These are phyloP conservation scores for Pardosa pseudoannulata DNA, from an alignment of 2,888 invertebrate species.

Conservation along the genomic window DNA sequence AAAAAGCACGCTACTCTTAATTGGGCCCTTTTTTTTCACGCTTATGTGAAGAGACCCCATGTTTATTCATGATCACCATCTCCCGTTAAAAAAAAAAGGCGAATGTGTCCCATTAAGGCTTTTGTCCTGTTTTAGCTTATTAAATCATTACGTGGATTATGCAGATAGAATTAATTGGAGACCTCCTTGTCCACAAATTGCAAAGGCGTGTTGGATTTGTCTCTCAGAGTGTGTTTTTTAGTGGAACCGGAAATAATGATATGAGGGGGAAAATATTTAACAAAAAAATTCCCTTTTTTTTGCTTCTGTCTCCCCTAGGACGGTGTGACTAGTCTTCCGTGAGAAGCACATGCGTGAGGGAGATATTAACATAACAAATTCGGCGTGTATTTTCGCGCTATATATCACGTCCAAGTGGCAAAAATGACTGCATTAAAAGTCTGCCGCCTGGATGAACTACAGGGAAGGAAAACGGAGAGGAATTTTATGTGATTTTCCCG, in stretches of 20 bases:
- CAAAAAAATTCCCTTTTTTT: background rate
- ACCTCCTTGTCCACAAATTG: constrained; percentile 23
- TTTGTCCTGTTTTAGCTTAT: constrained; percentile 23
- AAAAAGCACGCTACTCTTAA: background rate
- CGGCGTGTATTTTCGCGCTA: constrained; percentile 18
- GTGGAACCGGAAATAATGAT: constrained; percentile 2
- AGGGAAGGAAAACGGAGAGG: background rate
- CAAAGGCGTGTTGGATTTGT: constrained; percentile 17
- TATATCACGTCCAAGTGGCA: constrained; percentile 22
- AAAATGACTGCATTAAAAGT: constrained; percentile 14
- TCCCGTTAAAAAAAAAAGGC: background rate
- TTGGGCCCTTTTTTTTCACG: background rate
- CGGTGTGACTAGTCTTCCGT: background rate
- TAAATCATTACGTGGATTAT: constrained; percentile 35
- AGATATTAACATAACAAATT: constrained; percentile 7
- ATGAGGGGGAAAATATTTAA: background rate
- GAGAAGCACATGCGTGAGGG: background rate
- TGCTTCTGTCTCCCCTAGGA: too few species aligned
- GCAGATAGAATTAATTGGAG: constrained; percentile 20
- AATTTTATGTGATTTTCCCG: background rate
- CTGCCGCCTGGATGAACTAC: background rate
- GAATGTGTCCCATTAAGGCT: background rate
- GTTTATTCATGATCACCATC: constrained; percentile 27
- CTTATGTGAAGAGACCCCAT: constrained; percentile 12
- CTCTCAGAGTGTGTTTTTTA: too few species aligned